phyloP scores from a whole-genome alignment of 2,113 vertebrate genomes.

The Tiliqua scincoides region DNA sequence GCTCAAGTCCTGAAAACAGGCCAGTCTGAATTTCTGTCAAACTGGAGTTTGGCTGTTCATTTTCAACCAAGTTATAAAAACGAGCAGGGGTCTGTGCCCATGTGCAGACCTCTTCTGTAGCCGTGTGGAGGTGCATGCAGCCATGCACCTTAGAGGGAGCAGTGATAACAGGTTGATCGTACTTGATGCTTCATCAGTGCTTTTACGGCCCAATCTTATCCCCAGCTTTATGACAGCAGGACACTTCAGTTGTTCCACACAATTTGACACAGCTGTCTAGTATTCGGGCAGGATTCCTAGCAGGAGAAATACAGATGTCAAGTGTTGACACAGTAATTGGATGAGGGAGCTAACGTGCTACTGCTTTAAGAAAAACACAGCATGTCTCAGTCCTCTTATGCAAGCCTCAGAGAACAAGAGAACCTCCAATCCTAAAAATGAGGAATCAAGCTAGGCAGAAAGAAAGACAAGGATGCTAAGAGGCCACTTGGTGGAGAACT shows the following conservation, averaged over 20 bases:
- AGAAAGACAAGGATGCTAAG: background rate
- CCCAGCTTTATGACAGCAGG: too few relatives aligned
- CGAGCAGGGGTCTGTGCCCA: too few relatives aligned
- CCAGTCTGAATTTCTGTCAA: background rate
- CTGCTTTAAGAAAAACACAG: too few relatives aligned
- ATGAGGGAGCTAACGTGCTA: background rate
- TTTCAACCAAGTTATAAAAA: background rate
- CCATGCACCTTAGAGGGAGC: too few relatives aligned
- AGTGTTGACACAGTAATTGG: background rate
- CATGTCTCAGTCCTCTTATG: too few relatives aligned
- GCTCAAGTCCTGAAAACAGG: background rate
- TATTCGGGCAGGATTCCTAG: background rate
- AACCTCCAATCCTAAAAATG: background rate
- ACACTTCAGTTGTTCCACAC: background rate
- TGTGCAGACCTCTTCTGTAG: too few relatives aligned
- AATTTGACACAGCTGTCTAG: slow-evolving; percentile 10
- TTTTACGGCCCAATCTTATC: background rate
- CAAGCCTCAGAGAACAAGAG: background rate
- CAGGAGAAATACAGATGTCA: slow-evolving; percentile 9
- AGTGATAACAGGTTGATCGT: background rate
- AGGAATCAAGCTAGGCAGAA: background rate
- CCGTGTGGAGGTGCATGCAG: too few relatives aligned
- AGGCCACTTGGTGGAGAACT: background rate
- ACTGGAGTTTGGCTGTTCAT: background rate
- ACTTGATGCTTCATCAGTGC: background rate